phyloP scores from a whole-genome alignment of 2,113 vertebrate species.

The Pluvialis apricaria region DNA sequence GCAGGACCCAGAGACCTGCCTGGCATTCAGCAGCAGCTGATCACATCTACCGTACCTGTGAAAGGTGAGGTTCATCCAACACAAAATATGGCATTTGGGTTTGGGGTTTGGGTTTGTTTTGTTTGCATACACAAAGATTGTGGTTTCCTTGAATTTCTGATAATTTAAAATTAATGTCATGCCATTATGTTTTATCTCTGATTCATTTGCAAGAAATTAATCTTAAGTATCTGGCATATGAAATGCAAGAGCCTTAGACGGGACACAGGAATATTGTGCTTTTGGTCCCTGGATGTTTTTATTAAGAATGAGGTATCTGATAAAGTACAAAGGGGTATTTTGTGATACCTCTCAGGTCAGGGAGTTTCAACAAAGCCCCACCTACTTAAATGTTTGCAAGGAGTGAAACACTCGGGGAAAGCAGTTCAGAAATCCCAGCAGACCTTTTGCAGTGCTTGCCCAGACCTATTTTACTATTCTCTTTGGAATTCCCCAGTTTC shows the following conservation, averaged over 20 bases:
- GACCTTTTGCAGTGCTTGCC: neutral
- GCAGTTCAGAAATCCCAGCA: neutral
- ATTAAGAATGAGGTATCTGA: neutral
- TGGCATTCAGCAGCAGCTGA: neutral
- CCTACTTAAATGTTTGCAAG: neutral
- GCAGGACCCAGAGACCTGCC: neutral
- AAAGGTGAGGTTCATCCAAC: neutral
- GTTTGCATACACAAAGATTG: neutral
- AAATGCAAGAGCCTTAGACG: neutral
- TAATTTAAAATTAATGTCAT: neutral
- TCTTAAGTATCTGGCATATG: neutral
- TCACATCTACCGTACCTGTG: neutral
- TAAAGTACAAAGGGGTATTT: neutral
- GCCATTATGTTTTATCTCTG: neutral
- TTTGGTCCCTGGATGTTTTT: neutral
- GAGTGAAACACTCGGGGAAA: neutral
- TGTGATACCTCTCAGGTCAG: neutral
- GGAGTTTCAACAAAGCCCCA: neutral
- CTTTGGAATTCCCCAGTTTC: neutral
- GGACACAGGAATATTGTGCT: neutral
- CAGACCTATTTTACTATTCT: neutral
- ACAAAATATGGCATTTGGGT: accelerated
- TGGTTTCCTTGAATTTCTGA: neutral
- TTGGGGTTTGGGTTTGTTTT: neutral
- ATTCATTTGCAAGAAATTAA: neutral